phyloP scores from a whole-genome alignment of 1,140 invertebrate genomes.

The Aphelenchoides avenae region DNA sequence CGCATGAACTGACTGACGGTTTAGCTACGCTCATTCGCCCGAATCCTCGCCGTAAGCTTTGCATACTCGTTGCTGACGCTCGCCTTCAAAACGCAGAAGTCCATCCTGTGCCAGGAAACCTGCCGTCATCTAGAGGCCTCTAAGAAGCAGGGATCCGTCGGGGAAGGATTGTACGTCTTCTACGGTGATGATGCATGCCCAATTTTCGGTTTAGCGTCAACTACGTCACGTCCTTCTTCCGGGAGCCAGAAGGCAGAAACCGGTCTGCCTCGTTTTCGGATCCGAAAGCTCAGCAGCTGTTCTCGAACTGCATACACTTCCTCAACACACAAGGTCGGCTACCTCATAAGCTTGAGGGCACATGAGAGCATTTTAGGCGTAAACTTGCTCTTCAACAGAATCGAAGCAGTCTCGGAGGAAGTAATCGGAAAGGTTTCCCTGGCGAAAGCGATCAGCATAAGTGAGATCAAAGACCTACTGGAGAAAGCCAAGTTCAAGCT shows the following conservation, averaged over 20 bases:
- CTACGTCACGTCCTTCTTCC: slow-evolving; percentile 24
- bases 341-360: slow-evolving; percentile 1
- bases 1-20: too few relatives aligned
- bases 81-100: slow-evolving; percentile 45
- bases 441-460: slow-evolving; percentile 24
- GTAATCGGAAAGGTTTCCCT: slow-evolving; percentile 17
- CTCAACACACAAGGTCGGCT: slow-evolving; percentile 31
- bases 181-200: slow-evolving; percentile 14
- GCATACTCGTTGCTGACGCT: slow-evolving; percentile 38
- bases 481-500: slow-evolving; percentile 21
- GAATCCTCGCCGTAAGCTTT: slow-evolving; percentile 32
- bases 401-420: slow-evolving; percentile 25
- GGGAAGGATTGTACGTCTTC: slow-evolving; percentile 3
- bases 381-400: slow-evolving; percentile 27
- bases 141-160: slow-evolving; percentile 8
- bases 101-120: slow-evolving; percentile 43
- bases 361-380: slow-evolving; percentile 21
- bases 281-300: slow-evolving; percentile 37
- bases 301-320: slow-evolving; percentile 42
- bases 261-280: slow-evolving; percentile 22
- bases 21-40: slow-evolving; percentile 32
- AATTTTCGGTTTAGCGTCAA: slow-evolving; percentile 1
- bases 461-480: slow-evolving; percentile 21
- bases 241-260: slow-evolving; percentile 10
- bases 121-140: slow-evolving; percentile 16